Base-by-base conservation (phyloP, 2,888 invertebrate species). In the Polydrusus pterygomalis region DNA sequence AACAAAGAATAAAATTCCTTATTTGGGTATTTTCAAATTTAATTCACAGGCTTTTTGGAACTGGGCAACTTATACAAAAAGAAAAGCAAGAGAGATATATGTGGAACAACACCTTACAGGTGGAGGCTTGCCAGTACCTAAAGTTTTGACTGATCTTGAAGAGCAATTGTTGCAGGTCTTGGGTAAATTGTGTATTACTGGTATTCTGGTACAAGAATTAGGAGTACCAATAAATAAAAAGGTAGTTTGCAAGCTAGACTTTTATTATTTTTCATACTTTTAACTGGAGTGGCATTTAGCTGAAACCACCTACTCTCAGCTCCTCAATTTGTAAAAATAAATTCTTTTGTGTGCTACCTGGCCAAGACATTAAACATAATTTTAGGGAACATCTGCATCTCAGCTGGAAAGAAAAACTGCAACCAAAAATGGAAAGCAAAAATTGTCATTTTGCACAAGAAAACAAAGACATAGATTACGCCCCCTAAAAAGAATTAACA, bases 111-210 rank as follows among this genome's bases (percentile, higher is more conserved):
- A 45, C n/a, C 13, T 45, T 13, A 45, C 45, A 45, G 45, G 45
- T 45, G 45, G 45, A 45, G 45, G 45, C 13, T n/a, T 45, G 45
- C 45, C 45, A 45, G n/a, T 45, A 45, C 13, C n/a, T n/a, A 45
- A 45, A n/a, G n/a, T 45, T 45, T n/a, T 45, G n/a, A 45, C 45
- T n/a, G 45, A 45, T n/a, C n/a, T 45, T 13, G n/a, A 45, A n/a
- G n/a, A n/a, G 45, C n/a, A 45, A n/a, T 45, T 45, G n/a, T 45
- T 45, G n/a, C n/a, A 45, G 45, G n/a, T 45, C 13, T n/a, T 45
- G n/a, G 45, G 45, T n/a, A 45, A 45, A n/a, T n/a, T 45, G 13
- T 45, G 45, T 45, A n/a, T 45, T n/a, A 45, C 45, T 45, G 45
- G 45, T 45, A 45, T 45, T 13, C n/a, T n/a, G 13, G n/a, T 45